Conservation (phyloP, 1,140 invertebrate genomes). For the Drosophila sturtevanti region DNA sequence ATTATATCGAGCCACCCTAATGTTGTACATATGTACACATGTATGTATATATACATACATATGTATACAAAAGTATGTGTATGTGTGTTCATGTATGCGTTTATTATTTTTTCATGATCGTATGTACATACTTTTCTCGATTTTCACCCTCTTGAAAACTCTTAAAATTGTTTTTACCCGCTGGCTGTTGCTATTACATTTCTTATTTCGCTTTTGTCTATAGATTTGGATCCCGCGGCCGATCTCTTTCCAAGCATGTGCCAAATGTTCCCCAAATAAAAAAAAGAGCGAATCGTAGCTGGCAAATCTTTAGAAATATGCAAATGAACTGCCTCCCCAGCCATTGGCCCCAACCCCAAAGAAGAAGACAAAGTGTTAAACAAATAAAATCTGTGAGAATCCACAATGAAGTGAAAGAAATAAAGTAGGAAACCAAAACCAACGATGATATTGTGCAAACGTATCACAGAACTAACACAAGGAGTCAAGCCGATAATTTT, state of each 20-base stretch:
- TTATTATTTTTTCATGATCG: slow-evolving; percentile 24
- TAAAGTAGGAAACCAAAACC: not conserved
- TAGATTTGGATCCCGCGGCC: not conserved
- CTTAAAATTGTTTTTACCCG: slow-evolving; percentile 28
- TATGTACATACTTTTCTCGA: slow-evolving; percentile 33
- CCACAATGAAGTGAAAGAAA: slow-evolving; percentile 10
- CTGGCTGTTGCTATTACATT: slow-evolving; percentile 24
- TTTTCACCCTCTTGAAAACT: slow-evolving; percentile 39
- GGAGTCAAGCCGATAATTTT: not conserved
- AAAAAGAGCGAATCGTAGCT: slow-evolving; percentile 16
- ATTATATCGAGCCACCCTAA: slow-evolving; percentile 39
- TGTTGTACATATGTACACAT: slow-evolving; percentile 5
- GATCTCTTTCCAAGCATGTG: not conserved
- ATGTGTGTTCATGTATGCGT: slow-evolving; percentile 15
- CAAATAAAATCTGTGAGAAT: slow-evolving; percentile 12
- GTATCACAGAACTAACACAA: slow-evolving; percentile 31
- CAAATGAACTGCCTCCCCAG: slow-evolving; percentile 28
- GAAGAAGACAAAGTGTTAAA: slow-evolving; percentile 14
- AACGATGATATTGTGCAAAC: slow-evolving; percentile 35
- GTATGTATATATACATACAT: slow-evolving; percentile 16
- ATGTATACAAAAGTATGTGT: slow-evolving; percentile 25
- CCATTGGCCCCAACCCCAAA: slow-evolving; percentile 10
- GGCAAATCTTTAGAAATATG: slow-evolving; percentile 56
- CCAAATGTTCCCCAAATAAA: slow-evolving; percentile 16
- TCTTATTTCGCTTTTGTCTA: not conserved